phyloP scores from a whole-genome alignment of 2,888 invertebrate species.

The Oscheius myriophilus region DNA sequence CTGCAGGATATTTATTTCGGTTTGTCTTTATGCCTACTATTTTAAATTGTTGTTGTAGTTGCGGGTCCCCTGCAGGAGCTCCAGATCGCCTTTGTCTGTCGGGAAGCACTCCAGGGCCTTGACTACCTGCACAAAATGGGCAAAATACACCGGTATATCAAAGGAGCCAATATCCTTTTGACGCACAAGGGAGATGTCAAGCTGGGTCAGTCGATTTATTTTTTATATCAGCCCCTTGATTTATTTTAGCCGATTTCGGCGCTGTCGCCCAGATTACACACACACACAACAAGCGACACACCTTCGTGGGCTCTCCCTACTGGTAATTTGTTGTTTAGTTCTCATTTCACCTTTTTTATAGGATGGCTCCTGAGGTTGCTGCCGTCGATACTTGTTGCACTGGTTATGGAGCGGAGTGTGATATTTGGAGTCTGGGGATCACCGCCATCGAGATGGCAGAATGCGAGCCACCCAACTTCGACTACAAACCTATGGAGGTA shows the following conservation, averaged over 20 bases:
- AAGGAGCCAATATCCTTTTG: conserved; percentile 96
- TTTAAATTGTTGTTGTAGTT: conserved; percentile 76
- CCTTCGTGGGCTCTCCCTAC: conserved; percentile 96
- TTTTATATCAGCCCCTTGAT: background rate
- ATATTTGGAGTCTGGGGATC: conserved; percentile 99
- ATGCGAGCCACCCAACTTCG: conserved; percentile 98
- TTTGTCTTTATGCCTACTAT: conserved; percentile 36
- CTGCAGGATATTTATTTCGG: conserved; percentile 76
- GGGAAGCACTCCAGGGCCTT: conserved; percentile 92
- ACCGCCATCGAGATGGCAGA: conserved; percentile 98
- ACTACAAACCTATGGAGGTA: conserved; percentile 89
- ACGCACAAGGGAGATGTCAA: conserved; percentile 97
- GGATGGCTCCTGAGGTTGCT: conserved; percentile 79
- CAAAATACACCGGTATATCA: conserved; percentile 79
- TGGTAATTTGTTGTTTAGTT: conserved; percentile 44
- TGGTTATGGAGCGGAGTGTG: conserved; percentile 96
- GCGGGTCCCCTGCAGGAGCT: conserved; percentile 92
- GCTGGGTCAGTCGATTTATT: conserved; percentile 74
- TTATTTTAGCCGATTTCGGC: conserved; percentile 87
- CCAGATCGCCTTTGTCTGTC: conserved; percentile 97
- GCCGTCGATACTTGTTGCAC: conserved; percentile 94
- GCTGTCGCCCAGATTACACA: conserved; percentile 99
- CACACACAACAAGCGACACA: conserved; percentile 92
- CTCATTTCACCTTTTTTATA: conserved; percentile 47
- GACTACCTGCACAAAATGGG: conserved; percentile 94